Evolutionary conservation across 2,888 invertebrate genomes (phyloP).

Genomic region (Sylvicola fuscatus): DNA sequence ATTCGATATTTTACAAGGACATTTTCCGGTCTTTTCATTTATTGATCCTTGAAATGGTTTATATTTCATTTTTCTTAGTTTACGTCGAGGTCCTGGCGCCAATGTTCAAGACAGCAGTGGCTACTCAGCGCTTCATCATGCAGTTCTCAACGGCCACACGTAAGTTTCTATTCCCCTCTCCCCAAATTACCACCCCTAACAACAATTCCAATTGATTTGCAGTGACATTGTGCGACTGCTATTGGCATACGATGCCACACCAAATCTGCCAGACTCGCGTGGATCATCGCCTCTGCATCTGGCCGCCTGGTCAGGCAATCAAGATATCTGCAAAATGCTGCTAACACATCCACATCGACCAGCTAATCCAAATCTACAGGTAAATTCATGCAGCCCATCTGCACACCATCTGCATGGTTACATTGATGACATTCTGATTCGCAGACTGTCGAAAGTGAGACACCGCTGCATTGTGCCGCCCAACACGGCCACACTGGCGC

Average conservation of each 20-base stretch:
- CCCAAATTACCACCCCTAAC: too few species aligned
- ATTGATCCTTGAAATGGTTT: background rate
- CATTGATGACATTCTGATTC: too few species aligned
- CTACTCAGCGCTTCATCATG: conserved; percentile 85
- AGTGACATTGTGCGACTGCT: conserved; percentile 73
- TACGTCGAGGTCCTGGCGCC: conserved; percentile 73
- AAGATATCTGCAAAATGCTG: conserved; percentile 68
- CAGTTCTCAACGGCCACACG: conserved; percentile 83
- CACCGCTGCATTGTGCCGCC: conserved; percentile 81
- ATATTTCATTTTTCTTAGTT: conserved; percentile 31
- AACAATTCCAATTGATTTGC: too few species aligned
- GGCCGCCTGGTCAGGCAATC: conserved; percentile 87
- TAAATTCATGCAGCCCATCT: conserved; percentile 20
- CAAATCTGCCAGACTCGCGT: conserved; percentile 71
- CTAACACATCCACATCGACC: conserved; percentile 62
- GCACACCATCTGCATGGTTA: too few species aligned
- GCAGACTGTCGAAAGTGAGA: conserved; percentile 76
- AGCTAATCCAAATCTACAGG: conserved; percentile 71
- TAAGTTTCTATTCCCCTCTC: too few species aligned
- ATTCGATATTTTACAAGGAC: too few species aligned
- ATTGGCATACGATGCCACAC: conserved; percentile 60
- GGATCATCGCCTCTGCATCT: conserved; percentile 85
- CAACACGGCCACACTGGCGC: conserved; percentile 82
- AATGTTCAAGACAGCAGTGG: conserved; percentile 88
- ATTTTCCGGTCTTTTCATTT: too few species aligned